Evolutionary conservation across 2,888 invertebrate species (phyloP).

Genomic region (Pristionchus fissidentatus): DNA sequence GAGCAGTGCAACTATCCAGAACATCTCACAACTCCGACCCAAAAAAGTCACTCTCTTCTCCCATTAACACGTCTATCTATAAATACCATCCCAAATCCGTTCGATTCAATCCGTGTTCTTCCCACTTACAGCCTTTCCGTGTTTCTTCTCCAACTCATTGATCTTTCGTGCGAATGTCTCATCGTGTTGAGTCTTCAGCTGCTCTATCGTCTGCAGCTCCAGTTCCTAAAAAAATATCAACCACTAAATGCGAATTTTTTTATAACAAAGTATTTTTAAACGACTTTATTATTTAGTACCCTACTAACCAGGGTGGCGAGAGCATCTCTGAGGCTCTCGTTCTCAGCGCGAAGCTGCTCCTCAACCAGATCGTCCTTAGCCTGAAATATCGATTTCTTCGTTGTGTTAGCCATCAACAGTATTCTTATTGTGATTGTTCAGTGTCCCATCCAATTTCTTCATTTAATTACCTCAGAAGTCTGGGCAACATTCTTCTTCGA

Average conservation of each 20-base stretch:
- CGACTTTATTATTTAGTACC: not conserved
- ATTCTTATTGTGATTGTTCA: too few species aligned
- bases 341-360: slow-evolving; percentile 40
- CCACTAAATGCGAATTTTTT: not conserved
- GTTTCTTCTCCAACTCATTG: slow-evolving; percentile 30
- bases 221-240: slow-evolving; percentile 8
- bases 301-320: not conserved
- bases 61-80: too few species aligned
- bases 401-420: too few species aligned
- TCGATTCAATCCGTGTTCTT: slow-evolving; percentile 1
- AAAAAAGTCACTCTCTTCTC: too few species aligned
- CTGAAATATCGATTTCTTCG: not conserved
- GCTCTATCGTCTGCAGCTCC: slow-evolving; percentile 38
- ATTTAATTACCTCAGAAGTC: too few species aligned
- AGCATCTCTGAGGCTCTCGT: slow-evolving; percentile 9
- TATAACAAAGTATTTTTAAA: not conserved
- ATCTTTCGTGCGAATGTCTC: not conserved
- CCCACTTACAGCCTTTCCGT: slow-evolving; percentile 4
- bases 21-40: too few species aligned
- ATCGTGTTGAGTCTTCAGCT: slow-evolving; percentile 19
- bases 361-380: not conserved
- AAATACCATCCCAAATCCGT: not conserved
- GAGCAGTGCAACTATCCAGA: too few species aligned
- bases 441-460: too few species aligned
- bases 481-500: slow-evolving; percentile 32